Evolutionary conservation across 1,140 invertebrate genomes (phyloP), one percentile per base, ranked within the genome.

Genomic region (Thaumatotibia leucotreta): DNA sequence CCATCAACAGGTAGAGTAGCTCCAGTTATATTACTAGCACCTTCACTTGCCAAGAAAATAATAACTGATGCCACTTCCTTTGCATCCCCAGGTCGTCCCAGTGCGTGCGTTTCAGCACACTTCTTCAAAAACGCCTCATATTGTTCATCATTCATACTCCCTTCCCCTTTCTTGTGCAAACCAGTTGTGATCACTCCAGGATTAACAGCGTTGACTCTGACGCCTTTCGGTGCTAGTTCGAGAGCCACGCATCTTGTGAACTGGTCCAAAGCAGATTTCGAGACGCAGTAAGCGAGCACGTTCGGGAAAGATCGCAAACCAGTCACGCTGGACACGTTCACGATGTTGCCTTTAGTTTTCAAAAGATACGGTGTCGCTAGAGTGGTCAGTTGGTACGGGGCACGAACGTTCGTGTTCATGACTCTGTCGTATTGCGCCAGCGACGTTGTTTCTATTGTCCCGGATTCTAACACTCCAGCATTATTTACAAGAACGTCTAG

Each of bases 281-380:
- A 96, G 91, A 97, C 94, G 74, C 94, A 95, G 79, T 97, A 97
- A 0, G 95, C 93, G 61, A 95, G 81, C 31, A 93, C 87, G 72
- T 92, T 92, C 22, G 94, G 91, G 69, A 95, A 95, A 8, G 95
- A 92, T 87, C 96, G 88, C 23, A 95, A 75, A n/a, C 96, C 96
- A 75, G 92, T 93, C 1, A 97, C 94, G 82, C 96, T 97, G 1
- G 96, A 97, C 2, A 97, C 94, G 87, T 97, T 97, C 0, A 97
- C 94, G 75, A 97, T 94, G 70, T 93, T 95, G 14, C 95, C 95
- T 86, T 95, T 95, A 1, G 93, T 92, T 83, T 93, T 89, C 20
- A 95, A 91, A 4, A 97, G 90, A 86, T 96, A 91, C 4, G 96
- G 96, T 2, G 95, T 93, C 49, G 95, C 94, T 32, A 97, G 76